These are phyloP conservation scores for Pissodes strobi DNA, from an alignment of 1,140 invertebrate species.

Conservation along the genomic window DNA sequence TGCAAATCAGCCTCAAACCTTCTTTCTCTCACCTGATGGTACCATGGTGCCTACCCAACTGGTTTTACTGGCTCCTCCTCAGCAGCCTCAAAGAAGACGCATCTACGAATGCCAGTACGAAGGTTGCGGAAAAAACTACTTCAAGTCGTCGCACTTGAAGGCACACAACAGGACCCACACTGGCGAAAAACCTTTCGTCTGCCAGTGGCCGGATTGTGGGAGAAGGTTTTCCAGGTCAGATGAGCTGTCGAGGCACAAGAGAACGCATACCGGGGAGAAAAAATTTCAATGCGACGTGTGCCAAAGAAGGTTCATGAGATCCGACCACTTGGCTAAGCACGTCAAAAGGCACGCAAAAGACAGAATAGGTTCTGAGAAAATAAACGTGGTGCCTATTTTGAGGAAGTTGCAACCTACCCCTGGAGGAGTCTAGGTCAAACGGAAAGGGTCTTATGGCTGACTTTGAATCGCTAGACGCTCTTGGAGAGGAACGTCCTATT, in stretches of 20 bases:
- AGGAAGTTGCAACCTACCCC: slow-evolving; percentile 49
- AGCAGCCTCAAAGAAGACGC: slow-evolving; percentile 68
- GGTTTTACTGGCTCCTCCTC: slow-evolving; percentile 56
- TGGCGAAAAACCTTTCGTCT: slow-evolving; percentile 87
- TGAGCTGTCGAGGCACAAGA: slow-evolving; percentile 90
- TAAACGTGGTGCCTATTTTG: slow-evolving; percentile 41
- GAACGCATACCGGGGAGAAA: slow-evolving; percentile 95
- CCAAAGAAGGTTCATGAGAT: slow-evolving; percentile 91
- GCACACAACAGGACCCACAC: slow-evolving; percentile 94
- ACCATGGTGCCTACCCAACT: slow-evolving; percentile 56
- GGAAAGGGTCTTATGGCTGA: too few relatives aligned
- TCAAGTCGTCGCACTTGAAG: slow-evolving; percentile 96
- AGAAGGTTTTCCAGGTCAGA: slow-evolving; percentile 92
- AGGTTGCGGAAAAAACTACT: slow-evolving; percentile 93
- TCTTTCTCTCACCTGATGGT: slow-evolving; percentile 53
- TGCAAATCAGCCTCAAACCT: slow-evolving; percentile 37
- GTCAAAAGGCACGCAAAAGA: slow-evolving; percentile 83
- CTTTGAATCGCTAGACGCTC: background rate
- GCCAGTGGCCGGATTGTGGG: slow-evolving; percentile 87
- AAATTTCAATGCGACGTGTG: slow-evolving; percentile 90
- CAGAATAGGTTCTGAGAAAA: slow-evolving; percentile 27
- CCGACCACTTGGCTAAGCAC: slow-evolving; percentile 90
- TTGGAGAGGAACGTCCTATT: too few relatives aligned
- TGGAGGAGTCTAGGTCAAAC: background rate
- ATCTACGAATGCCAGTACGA: slow-evolving; percentile 83